These are phyloP conservation scores for Aphelocoma californica DNA, from an alignment of 2,797 vertebrate genomes.

Conservation along the genomic window DNA sequence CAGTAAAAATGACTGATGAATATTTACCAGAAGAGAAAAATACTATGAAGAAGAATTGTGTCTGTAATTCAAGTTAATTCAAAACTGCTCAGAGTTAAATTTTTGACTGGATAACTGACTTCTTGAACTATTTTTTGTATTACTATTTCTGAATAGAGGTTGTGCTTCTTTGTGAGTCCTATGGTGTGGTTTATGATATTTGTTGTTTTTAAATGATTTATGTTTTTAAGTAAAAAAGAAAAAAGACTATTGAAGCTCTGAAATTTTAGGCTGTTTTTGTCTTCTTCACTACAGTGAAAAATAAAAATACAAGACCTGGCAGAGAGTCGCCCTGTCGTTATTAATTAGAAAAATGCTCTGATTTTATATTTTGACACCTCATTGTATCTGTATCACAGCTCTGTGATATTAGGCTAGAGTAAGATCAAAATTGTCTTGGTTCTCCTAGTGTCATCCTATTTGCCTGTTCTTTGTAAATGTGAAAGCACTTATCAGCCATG, in stretches of 20 bases:
- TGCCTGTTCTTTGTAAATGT: background rate
- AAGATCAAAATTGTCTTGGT: background rate
- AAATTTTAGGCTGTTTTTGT: background rate
- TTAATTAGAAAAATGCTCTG: background rate
- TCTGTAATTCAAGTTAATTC: background rate
- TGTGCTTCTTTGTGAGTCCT: background rate
- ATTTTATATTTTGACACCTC: background rate
- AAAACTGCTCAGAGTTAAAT: background rate
- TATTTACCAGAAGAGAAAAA: conserved; percentile 18
- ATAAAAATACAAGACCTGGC: background rate
- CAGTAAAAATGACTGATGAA: conserved; percentile 22
- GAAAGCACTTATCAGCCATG: background rate
- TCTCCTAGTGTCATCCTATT: background rate
- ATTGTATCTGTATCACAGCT: background rate
- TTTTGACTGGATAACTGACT: background rate
- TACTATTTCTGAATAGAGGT: background rate
- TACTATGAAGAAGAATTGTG: background rate
- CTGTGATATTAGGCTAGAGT: background rate
- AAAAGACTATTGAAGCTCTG: background rate
- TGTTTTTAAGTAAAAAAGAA: background rate
- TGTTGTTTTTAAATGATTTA: background rate
- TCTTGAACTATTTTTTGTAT: background rate
- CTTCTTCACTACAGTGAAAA: background rate
- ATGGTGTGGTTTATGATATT: background rate
- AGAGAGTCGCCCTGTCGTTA: background rate